Percentiles rank a stretch among this genome's conserved stretches.
phyloP scores from a whole-genome alignment of 2,888 invertebrate species.

The Enchytraeus crypticus region DNA sequence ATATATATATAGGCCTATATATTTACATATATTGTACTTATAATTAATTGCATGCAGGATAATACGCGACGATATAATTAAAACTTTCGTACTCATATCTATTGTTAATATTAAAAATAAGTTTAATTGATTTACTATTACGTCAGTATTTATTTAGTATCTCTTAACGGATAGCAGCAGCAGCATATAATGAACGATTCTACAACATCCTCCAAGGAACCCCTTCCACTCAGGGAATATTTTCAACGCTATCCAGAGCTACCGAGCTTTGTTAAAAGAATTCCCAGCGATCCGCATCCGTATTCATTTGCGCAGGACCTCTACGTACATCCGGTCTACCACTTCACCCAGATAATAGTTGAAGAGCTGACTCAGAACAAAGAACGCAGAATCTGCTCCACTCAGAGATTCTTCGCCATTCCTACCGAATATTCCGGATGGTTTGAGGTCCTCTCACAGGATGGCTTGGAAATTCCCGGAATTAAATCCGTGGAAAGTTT shows the following conservation, averaged over 20 bases:
- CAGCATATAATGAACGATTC: no score
- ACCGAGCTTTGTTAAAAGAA: no score
- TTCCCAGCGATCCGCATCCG: no score
- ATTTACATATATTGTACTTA: neutral
- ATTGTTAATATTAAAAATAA: no score
- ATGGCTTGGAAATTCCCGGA: constrained; percentile 79
- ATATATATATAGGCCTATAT: constrained; percentile 1
- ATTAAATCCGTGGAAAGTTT: constrained; percentile 79
- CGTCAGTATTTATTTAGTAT: no score
- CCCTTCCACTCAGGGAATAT: no score
- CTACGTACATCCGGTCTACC: constrained; percentile 1
- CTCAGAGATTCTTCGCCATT: neutral
- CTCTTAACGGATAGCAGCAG: no score
- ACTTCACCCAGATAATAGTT: neutral
- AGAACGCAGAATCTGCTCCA: neutral
- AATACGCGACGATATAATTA: neutral
- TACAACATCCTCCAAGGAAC: no score
- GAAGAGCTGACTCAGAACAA: neutral
- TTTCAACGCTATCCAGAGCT: no score
- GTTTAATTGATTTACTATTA: no score
- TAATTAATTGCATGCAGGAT: neutral
- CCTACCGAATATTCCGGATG: constrained; percentile 64
- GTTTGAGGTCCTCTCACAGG: constrained; percentile 86
- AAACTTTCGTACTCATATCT: neutral
- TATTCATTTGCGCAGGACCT: constrained; percentile 1